Base-by-base conservation (phyloP, 2,888 invertebrate genomes). In the Ferdinandea cuprea region DNA sequence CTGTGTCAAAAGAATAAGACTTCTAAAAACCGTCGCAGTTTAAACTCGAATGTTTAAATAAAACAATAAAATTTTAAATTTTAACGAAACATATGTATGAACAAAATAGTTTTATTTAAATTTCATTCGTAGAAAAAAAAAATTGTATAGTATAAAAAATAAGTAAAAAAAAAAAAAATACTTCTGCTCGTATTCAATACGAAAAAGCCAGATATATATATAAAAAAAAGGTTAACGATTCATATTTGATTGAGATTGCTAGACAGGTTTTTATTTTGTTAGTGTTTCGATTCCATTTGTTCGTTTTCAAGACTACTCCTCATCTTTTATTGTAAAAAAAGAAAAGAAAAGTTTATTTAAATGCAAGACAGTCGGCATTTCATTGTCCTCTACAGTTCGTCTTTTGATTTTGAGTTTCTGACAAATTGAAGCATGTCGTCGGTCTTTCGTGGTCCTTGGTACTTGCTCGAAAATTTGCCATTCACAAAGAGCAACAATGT, bases 401-500 rank as follows among this genome's bases (percentile, higher is more conserved):
- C 83, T 28, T 52, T 83, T 17, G 61, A 56, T 17, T 58, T 48
- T n/a, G n/a, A n/a, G 13, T 68, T 78, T 54, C 66, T 83, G 13
- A 83, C 32, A 68, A 63, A 83, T 21, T 63, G 44, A 6, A 78
- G 50, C 19, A 95, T 91, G 81, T 93, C 94, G 0, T 92, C 92
- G 0, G 88, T 87, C 0, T 92, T 92, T 7, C 94, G 90, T 48
- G 92, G 92, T 0, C 94, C 94, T 0, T 90, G 90, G 88, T 94
- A 95, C 61, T 93, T 92, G 0, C 91, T 91, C 0, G 93, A 85
- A 3, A 89, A 89, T 61, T 92, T 91, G 0, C 94, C 94, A 30
- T 91, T 89, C 1, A 90, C 88, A 88, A 93, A 95, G 63, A 93
- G 91, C 90, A 94, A 94, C 88, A 95, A 91, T 0, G 95, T 94